Evolutionary conservation across 2,888 invertebrate genomes (phyloP).

Genomic region (Oscheius onirici): DNA sequence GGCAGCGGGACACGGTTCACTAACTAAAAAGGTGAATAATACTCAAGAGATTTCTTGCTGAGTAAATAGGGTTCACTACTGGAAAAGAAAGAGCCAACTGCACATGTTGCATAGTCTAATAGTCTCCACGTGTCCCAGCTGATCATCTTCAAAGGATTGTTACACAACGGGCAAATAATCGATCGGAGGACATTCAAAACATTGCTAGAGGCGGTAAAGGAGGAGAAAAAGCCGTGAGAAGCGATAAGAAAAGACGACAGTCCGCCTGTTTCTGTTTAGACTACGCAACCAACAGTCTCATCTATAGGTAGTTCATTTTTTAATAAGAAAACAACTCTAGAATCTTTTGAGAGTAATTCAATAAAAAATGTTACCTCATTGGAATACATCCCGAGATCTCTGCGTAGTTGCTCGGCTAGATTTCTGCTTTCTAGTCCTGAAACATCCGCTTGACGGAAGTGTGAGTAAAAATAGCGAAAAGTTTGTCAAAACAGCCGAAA

Average conservation of each 20-base stretch:
- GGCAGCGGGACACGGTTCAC: neutral
- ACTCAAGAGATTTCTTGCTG: neutral
- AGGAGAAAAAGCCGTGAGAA: constrained; percentile 1
- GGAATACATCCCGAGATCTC: too few relatives aligned
- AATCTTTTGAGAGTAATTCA: too few relatives aligned
- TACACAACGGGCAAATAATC: neutral
- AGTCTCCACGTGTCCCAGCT: constrained; percentile 3
- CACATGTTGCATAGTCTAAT: constrained; percentile 22
- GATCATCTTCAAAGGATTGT: neutral
- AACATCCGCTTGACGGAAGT: neutral
- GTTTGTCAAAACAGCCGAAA: constrained; percentile 8
- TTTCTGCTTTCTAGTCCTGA: neutral
- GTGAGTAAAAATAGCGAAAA: neutral
- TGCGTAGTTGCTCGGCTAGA: neutral
- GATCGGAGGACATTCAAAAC: neutral
- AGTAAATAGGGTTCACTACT: neutral
- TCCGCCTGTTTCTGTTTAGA: neutral
- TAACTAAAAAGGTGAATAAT: neutral
- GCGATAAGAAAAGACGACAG: constrained; percentile 1
- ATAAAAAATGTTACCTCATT: too few relatives aligned
- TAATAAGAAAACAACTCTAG: too few relatives aligned
- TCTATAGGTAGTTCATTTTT: too few relatives aligned
- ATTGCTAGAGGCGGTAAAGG: neutral
- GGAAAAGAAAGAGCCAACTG: neutral
- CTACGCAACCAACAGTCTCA: too few relatives aligned